Percentiles rank a stretch among this genome's conserved stretches.
Evolutionary conservation across 1,140 invertebrate species (phyloP).

Genomic region (Helicoverpa armigera): DNA sequence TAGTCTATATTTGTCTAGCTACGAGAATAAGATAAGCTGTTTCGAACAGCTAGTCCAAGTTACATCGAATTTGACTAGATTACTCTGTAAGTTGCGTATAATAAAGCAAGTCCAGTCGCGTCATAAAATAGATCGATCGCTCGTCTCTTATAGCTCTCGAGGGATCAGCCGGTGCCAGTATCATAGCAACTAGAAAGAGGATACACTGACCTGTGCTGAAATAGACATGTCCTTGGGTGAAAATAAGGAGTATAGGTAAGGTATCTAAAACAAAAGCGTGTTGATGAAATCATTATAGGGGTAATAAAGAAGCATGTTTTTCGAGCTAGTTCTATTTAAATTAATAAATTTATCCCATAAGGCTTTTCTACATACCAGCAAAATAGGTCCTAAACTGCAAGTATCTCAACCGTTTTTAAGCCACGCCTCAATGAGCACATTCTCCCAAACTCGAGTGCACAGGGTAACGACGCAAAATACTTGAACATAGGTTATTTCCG

Average conservation of each 20-base stretch:
- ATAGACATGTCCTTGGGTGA: not conserved
- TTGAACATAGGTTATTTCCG: not conserved
- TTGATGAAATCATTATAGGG: too few species aligned
- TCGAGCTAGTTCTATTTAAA: too few species aligned
- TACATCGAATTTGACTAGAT: not conserved
- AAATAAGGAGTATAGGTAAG: not conserved
- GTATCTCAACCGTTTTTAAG: too few species aligned
- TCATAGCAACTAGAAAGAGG: not conserved
- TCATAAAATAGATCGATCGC: slow-evolving; percentile 34
- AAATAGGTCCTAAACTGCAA: too few species aligned
- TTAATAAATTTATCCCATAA: too few species aligned
- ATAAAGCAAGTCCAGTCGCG: not conserved
- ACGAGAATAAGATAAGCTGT: too few species aligned
- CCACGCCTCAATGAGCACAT: too few species aligned
- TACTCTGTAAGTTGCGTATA: not conserved
- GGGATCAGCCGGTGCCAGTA: not conserved
- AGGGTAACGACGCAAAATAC: too few species aligned
- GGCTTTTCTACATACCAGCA: not conserved
- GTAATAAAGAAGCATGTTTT: too few species aligned
- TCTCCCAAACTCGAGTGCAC: too few species aligned
- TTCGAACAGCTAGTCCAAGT: too few species aligned
- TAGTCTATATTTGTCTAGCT: too few species aligned
- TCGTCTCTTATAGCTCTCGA: not conserved
- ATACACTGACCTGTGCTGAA: not conserved
- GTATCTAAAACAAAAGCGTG: not conserved